These are phyloP conservation scores for Poecilia latipinna DNA, from an alignment of 2,113 vertebrate genomes.

Conservation along the genomic window DNA sequence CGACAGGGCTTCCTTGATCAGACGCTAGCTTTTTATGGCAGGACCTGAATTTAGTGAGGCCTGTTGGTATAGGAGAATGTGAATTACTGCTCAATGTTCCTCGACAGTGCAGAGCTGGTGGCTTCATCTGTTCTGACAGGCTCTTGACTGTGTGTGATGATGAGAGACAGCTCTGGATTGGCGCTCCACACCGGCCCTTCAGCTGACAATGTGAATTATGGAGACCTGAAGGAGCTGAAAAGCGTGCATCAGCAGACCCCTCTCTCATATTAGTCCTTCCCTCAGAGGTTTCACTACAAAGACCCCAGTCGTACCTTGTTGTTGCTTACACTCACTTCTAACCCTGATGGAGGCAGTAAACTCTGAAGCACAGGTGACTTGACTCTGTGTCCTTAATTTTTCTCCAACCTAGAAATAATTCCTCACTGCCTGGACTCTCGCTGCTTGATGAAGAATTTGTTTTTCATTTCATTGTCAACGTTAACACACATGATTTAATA, in stretches of 20 bases:
- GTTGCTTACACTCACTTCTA: constrained; percentile 19
- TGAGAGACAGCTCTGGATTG: constrained; percentile 78
- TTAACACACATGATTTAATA: too few relatives aligned
- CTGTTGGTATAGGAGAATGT: constrained; percentile 71
- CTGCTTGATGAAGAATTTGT: neutral
- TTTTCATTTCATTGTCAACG: neutral
- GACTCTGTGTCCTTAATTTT: constrained; percentile 7
- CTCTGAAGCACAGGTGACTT: neutral
- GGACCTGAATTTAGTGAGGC: constrained; percentile 71
- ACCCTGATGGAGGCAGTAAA: constrained; percentile 27
- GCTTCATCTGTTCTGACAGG: constrained; percentile 81
- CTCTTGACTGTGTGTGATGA: constrained; percentile 80
- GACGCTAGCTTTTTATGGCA: constrained; percentile 45
- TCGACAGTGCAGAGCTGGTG: constrained; percentile 75
- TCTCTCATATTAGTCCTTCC: constrained; percentile 64
- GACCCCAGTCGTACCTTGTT: constrained; percentile 38
- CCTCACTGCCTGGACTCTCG: neutral
- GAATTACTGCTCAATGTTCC: constrained; percentile 76
- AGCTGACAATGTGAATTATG: constrained; percentile 83
- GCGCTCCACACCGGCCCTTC: constrained; percentile 63
- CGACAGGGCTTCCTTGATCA: constrained; percentile 52
- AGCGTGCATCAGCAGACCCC: constrained; percentile 74
- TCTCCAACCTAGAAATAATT: neutral
- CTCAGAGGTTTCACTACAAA: constrained; percentile 49
- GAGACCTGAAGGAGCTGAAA: constrained; percentile 68